Evolutionary conservation across 2,797 vertebrate species (phyloP), one percentile per base, ranked within the genome.

Genomic region (Margarornis squamiger): DNA sequence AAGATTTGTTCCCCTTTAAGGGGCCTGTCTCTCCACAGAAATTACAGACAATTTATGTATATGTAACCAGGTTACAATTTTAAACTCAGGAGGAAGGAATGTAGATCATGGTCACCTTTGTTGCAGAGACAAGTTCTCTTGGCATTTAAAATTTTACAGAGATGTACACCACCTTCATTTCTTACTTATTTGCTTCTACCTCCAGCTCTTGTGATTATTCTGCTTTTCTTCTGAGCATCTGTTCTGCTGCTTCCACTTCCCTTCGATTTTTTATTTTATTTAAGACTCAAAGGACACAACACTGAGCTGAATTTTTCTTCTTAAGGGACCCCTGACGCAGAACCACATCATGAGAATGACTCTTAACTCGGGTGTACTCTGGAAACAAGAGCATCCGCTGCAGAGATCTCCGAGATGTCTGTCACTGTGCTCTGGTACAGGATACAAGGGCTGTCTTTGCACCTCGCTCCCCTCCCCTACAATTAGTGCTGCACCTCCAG

Each of bases 31-130:
- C 19, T 65, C 32, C 51, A 34, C 39, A 72, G 54, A 84, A 90
- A 36, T 51, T 75, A 80, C 24, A 83, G 58, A 55, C 72, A 91
- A 26, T 22, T 48, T 62, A 26, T 10, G 41, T 14, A 23, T 55
- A 8, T 3, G 19, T 49, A 72, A 29, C 6, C 14, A 23, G 10
- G 23, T 41, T 61, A 70, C 22, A 54, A 22, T 21, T 9, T 18
- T 65, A 58, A 51, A 77, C 32, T 62, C 62, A 45, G 36, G 46
- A 88, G 72, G 14, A 39, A 90, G 58, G 24, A 94, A 93, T 72
- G 7, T 43, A 83, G 49, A 21, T 81, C 74, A 82, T 2, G 32
- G 30, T 18, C 34, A 79, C 21, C 22, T 86, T 73, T 76, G 46
- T 27, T 59, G 29, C 43, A 82, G 19, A 79, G 23, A 88, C 23